These are phyloP conservation scores for Mesocricetus auratus DNA, from an alignment of 2,113 vertebrate species.

Conservation along the genomic window DNA sequence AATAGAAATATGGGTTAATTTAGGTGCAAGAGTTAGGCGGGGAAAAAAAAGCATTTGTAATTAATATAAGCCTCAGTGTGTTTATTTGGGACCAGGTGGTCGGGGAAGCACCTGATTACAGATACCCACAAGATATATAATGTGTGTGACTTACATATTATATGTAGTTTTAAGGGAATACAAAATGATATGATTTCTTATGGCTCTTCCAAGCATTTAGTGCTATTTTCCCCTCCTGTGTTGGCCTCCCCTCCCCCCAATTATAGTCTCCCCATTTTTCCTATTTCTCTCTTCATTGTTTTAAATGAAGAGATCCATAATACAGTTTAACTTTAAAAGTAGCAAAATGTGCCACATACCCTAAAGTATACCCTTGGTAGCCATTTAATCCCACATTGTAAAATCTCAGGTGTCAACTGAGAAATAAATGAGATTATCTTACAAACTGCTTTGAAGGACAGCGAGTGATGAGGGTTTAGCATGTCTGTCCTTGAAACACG, in stretches of 20 bases:
- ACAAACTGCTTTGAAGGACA: not conserved
- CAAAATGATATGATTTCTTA: not conserved
- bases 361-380: not conserved
- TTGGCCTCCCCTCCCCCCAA: not conserved
- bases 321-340: constrained; percentile 20
- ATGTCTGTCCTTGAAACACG: not conserved
- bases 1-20: too few relatives aligned
- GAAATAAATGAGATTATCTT: not conserved
- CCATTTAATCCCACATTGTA: not conserved
- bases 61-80: too few relatives aligned
- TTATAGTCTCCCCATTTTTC: not conserved
- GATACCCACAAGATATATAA: too few relatives aligned
- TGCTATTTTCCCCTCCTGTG: not conserved
- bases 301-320: not conserved
- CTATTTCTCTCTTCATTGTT: not conserved
- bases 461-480: not conserved
- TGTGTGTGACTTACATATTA: too few relatives aligned
- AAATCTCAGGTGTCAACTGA: not conserved
- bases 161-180: not conserved
- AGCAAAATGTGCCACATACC: not conserved
- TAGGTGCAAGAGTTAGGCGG: too few relatives aligned
- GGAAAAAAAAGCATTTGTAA: too few relatives aligned
- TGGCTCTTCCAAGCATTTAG: not conserved
- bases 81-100: too few relatives aligned
- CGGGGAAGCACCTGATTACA: too few relatives aligned